Percentiles rank a stretch among this genome's conserved stretches.
These are phyloP conservation scores for Melanotaenia parkinsoni DNA, from an alignment of 2,797 vertebrate species.

Conservation along the genomic window DNA sequence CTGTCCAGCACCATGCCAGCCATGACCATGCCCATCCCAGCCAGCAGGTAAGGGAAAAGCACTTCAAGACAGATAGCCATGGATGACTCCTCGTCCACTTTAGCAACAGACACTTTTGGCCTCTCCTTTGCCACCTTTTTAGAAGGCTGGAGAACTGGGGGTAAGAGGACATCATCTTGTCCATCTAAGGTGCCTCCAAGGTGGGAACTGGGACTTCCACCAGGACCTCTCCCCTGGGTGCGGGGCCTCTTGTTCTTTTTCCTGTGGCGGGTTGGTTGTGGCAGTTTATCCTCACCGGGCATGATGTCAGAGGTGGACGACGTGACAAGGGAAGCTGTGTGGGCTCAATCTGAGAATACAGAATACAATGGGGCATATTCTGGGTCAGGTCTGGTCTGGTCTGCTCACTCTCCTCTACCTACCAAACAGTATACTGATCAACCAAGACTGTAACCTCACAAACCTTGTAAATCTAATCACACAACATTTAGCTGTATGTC, in stretches of 20 bases:
- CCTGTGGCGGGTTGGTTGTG: slow-evolving; percentile 71
- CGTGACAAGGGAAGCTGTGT: neutral
- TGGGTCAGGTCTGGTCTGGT: neutral
- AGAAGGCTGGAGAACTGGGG: slow-evolving; percentile 49
- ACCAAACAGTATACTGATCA: no score
- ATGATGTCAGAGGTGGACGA: slow-evolving; percentile 69
- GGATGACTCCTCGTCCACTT: slow-evolving; percentile 85
- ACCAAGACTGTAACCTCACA: neutral
- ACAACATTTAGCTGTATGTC: neutral
- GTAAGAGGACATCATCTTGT: slow-evolving; percentile 79
- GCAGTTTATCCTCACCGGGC: slow-evolving; percentile 79
- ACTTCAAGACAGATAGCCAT: slow-evolving; percentile 89
- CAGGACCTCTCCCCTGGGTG: slow-evolving; percentile 78
- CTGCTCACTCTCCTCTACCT: no score
- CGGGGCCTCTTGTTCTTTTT: slow-evolving; percentile 83
- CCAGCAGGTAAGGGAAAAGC: slow-evolving; percentile 90
- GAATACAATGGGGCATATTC: neutral
- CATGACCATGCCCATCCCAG: slow-evolving; percentile 96
- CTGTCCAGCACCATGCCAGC: slow-evolving; percentile 93
- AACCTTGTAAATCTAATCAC: neutral
- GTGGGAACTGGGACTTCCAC: slow-evolving; percentile 58
- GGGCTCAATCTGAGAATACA: slow-evolving; percentile 40
- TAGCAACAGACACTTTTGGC: slow-evolving; percentile 73
- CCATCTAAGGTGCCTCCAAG: slow-evolving; percentile 64
- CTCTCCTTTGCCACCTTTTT: slow-evolving; percentile 77